A percentile compares a stretch with the other conserved stretches of the same genome.
Conservation (phyloP, 1,140 invertebrate genomes). For the Cotesia vestalis region DNA sequence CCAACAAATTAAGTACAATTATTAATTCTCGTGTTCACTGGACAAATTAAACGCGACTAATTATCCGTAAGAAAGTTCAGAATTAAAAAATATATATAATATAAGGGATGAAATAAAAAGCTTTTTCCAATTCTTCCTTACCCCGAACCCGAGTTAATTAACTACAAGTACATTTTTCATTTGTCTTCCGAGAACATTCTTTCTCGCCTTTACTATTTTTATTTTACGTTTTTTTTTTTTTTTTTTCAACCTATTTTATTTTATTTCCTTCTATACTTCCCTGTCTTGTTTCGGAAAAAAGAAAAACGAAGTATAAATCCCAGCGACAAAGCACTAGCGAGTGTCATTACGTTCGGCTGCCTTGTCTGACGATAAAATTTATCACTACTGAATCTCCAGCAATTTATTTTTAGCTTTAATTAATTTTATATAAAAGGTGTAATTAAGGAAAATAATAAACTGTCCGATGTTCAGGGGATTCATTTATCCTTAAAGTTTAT, state of each 20-base stretch:
- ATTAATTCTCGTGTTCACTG: neutral
- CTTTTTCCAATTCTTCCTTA: constrained; percentile 6
- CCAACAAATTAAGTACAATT: too few relatives aligned
- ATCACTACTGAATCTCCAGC: constrained; percentile 1
- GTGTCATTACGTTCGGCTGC: neutral
- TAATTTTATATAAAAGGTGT: neutral
- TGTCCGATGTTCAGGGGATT: too few relatives aligned
- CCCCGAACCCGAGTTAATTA: constrained; percentile 6
- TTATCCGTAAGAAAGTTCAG: neutral
- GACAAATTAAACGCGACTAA: constrained; percentile 14
- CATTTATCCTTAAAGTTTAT: too few relatives aligned
- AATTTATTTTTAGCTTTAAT: constrained; percentile 6
- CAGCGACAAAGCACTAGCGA: neutral
- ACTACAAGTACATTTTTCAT: constrained; percentile 12
- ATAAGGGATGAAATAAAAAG: neutral
- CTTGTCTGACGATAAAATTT: constrained; percentile 12
- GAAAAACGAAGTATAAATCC: constrained; percentile 10
- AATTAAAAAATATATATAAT: neutral
- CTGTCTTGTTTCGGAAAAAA: constrained; percentile 1
- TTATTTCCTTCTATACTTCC: too few relatives aligned
- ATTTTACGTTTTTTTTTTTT: neutral
- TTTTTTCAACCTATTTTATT: neutral
- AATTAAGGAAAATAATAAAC: too few relatives aligned
- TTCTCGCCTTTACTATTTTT: neutral
- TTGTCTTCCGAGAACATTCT: constrained; percentile 9